phyloP scores from a whole-genome alignment of 1,140 invertebrate genomes.

The Nomia melanderi region DNA sequence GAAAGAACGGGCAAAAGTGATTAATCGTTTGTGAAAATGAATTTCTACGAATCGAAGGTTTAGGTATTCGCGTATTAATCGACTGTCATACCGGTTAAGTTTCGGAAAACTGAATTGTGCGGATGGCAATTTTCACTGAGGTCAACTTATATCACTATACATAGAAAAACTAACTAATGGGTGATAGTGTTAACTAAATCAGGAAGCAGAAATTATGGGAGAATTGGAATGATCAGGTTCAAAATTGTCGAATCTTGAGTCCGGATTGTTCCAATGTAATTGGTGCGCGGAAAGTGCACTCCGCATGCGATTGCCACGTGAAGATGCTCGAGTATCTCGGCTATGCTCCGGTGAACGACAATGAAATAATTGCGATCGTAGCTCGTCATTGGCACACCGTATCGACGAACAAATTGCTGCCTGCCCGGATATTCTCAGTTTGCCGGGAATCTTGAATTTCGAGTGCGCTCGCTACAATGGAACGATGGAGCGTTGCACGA shows the following conservation, averaged over 20 bases:
- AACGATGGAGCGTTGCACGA: background rate
- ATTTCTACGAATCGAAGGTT: no score
- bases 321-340: slow-evolving; percentile 6
- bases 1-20: background rate
- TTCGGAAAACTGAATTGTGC: no score
- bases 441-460: background rate
- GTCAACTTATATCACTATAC: no score
- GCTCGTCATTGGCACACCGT: background rate
- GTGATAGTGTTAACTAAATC: no score
- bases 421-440: background rate
- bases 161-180: no score
- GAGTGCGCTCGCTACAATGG: background rate
- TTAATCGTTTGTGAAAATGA: no score
- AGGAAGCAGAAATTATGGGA: background rate
- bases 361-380: slow-evolving; percentile 1
- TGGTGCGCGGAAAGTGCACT: background rate
- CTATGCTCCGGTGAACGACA: background rate
- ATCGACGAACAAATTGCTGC: background rate
- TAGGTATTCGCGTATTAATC: no score
- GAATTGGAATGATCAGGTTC: background rate
- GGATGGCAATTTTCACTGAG: no score
- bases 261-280: background rate
- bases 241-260: background rate
- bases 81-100: no score
- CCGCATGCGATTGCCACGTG: background rate